Conservation (phyloP, 1,140 invertebrate genomes). For the Stegodyphus mimosarum region DNA sequence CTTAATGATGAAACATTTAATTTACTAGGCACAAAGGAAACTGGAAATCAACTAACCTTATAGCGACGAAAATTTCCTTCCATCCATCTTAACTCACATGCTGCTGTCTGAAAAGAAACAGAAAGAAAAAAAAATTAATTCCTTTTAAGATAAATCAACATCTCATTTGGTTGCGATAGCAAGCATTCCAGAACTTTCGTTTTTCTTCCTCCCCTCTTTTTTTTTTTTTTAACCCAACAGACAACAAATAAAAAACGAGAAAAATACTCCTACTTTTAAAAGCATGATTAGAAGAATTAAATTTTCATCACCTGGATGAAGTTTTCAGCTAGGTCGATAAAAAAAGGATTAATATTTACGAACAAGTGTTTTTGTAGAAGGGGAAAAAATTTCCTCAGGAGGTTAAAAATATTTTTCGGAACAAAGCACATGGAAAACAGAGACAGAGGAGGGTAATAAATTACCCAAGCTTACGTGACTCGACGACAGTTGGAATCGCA, state of each 20-base stretch:
- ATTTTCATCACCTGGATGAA: conserved; percentile 41
- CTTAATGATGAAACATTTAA: too few relatives aligned
- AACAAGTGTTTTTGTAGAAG: conserved; percentile 1
- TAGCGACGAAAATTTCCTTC: neutral
- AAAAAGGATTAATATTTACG: conserved; percentile 54
- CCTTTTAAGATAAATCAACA: too few relatives aligned
- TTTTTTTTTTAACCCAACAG: neutral
- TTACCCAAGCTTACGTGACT: conserved; percentile 19
- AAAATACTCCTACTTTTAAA: neutral
- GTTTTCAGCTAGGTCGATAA: conserved; percentile 39
- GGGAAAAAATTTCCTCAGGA: neutral
- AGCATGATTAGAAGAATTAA: conserved; percentile 44
- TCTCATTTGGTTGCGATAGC: neutral
- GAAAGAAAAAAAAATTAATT: neutral
- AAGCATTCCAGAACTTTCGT: neutral
- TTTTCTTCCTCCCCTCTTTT: neutral
- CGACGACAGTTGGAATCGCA: conserved; percentile 50
- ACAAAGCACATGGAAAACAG: conserved; percentile 39
- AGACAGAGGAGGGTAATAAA: conserved; percentile 41
- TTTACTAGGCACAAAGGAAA: too few relatives aligned
- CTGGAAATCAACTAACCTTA: too few relatives aligned
- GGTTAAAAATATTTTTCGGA: conserved; percentile 29
- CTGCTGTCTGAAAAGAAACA: neutral
- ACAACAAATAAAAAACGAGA: neutral
- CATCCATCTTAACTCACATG: neutral